Conservation (phyloP, 2,888 invertebrate species). For the Thereva unica region DNA sequence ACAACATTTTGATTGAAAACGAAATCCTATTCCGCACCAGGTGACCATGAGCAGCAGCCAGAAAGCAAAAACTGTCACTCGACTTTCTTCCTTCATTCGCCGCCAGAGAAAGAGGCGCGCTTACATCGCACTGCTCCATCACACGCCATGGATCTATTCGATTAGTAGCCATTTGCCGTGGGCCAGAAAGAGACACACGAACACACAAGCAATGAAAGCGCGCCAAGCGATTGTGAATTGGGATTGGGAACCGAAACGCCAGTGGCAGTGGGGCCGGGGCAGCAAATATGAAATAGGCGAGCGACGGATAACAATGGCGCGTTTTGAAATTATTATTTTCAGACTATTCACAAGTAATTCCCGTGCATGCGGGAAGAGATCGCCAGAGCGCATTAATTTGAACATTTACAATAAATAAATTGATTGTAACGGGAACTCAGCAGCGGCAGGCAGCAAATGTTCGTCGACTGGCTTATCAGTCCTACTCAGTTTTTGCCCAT, state of each 20-base stretch:
- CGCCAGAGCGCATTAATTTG: conserved; percentile 16
- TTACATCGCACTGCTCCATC: too few relatives aligned
- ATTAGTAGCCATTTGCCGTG: too few relatives aligned
- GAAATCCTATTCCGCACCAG: conserved; percentile 37
- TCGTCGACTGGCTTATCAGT: neutral
- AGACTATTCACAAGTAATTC: too few relatives aligned
- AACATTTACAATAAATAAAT: conserved; percentile 30
- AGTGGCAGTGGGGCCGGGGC: neutral
- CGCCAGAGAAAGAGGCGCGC: neutral
- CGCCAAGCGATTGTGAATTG: too few relatives aligned
- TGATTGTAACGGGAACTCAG: conserved; percentile 26
- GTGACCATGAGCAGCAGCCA: conserved; percentile 8
- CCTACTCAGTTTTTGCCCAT: too few relatives aligned
- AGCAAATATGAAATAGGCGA: neutral
- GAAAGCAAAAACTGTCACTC: neutral
- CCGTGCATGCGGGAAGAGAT: neutral
- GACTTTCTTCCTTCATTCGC: conserved; percentile 9
- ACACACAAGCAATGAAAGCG: too few relatives aligned
- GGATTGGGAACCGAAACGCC: too few relatives aligned
- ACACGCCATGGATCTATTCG: too few relatives aligned
- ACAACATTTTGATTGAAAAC: conserved; percentile 35
- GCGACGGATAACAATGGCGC: neutral
- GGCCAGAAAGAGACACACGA: too few relatives aligned
- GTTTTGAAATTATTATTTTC: too few relatives aligned
- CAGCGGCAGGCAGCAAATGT: neutral